Evolutionary conservation across 2,113 vertebrate genomes (phyloP).

Genomic region (Pao palembangensis): DNA sequence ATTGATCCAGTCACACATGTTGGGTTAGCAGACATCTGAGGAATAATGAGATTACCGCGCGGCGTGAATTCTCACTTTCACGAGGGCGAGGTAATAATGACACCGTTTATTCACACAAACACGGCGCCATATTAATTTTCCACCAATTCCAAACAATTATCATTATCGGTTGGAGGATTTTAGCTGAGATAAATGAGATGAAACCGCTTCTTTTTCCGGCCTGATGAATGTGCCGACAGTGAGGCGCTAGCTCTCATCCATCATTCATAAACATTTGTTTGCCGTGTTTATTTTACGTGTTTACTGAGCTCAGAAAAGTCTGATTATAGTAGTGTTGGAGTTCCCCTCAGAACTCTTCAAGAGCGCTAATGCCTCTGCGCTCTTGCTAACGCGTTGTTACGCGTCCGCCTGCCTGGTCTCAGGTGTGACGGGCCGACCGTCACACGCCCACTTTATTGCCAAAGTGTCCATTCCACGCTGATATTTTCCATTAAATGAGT

Average conservation of each 20-base stretch:
- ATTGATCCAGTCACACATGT: slow-evolving; percentile 40
- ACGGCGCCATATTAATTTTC: slow-evolving; percentile 63
- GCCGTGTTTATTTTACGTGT: slow-evolving; percentile 37
- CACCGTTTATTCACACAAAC: slow-evolving; percentile 59
- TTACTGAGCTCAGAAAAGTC: slow-evolving; percentile 24
- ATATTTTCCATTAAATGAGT: slow-evolving; percentile 34
- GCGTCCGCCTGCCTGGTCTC: slow-evolving; percentile 15
- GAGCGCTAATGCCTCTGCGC: slow-evolving; percentile 25
- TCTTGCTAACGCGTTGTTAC: slow-evolving; percentile 3
- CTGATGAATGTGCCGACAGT: too few relatives aligned
- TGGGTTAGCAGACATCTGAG: slow-evolving; percentile 45
- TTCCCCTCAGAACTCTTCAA: slow-evolving; percentile 30
- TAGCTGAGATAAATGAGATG: slow-evolving; percentile 53
- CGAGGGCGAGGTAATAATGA: slow-evolving; percentile 48
- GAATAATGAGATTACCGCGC: slow-evolving; percentile 61
- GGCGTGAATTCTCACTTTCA: slow-evolving; percentile 45
- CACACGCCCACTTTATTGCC: background rate
- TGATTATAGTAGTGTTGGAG: slow-evolving; percentile 8
- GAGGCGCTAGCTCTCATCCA: slow-evolving; percentile 37
- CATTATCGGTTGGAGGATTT: slow-evolving; percentile 41
- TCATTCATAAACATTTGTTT: slow-evolving; percentile 62
- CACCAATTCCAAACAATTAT: slow-evolving; percentile 64
- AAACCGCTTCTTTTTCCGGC: slow-evolving; percentile 16
- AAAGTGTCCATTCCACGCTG: slow-evolving; percentile 15
- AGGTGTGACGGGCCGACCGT: background rate